phyloP scores from a whole-genome alignment of 1,140 invertebrate species.

The Diprion similis region DNA sequence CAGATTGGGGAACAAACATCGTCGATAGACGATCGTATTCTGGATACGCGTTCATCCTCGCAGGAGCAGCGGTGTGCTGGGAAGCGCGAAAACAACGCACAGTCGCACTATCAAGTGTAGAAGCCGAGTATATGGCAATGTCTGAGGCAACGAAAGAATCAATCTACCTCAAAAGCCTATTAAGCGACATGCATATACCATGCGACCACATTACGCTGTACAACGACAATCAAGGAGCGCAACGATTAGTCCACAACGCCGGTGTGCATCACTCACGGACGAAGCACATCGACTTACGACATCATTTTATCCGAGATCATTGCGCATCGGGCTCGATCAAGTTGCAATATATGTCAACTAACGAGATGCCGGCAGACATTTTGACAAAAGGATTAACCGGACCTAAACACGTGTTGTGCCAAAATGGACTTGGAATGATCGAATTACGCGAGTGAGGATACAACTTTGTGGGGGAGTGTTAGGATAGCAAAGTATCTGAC shows the following conservation, averaged over 20 bases:
- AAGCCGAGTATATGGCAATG: conserved; percentile 50
- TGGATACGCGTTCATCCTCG: conserved; percentile 35
- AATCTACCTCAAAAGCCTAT: conserved; percentile 20
- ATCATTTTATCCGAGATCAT: conserved; percentile 37
- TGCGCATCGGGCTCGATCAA: conserved; percentile 25
- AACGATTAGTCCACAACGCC: conserved; percentile 42
- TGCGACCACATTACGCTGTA: conserved; percentile 21
- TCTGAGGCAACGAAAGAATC: conserved; percentile 37
- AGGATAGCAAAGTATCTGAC: too few relatives aligned
- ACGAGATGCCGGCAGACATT: conserved; percentile 29
- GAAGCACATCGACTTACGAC: conserved; percentile 52
- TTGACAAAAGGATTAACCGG: conserved; percentile 30
- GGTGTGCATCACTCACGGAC: conserved; percentile 39
- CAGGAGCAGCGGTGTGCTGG: conserved; percentile 40
- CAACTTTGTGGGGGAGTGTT: neutral
- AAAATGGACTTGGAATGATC: neutral
- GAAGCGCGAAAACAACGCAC: conserved; percentile 42
- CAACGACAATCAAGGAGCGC: conserved; percentile 47
- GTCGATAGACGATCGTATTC: conserved; percentile 35
- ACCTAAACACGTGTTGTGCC: neutral
- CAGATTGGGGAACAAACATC: conserved; percentile 35
- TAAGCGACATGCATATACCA: conserved; percentile 16
- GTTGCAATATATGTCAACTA: conserved; percentile 24
- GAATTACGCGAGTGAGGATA: neutral
- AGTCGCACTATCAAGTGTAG: conserved; percentile 48